phyloP scores from a whole-genome alignment of 2,888 invertebrate species.

The Caenorhabditis sulstoni region DNA sequence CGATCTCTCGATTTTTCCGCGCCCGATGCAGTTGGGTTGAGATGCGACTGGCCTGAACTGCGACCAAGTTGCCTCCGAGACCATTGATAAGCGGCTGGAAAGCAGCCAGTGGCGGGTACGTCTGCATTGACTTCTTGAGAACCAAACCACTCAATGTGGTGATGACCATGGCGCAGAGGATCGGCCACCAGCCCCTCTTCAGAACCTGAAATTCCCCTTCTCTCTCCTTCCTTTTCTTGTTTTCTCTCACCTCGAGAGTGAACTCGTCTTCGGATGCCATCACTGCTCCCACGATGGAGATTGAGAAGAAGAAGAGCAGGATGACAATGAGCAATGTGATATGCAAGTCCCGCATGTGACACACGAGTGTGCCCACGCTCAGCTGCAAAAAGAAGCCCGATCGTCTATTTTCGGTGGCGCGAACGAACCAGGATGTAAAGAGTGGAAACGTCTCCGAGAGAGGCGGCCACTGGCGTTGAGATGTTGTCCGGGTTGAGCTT shows the following conservation, averaged over 20 bases:
- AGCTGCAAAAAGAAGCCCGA: constrained; percentile 45
- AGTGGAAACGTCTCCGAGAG: constrained; percentile 92
- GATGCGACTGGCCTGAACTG: constrained; percentile 75
- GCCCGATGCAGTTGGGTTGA: constrained; percentile 71
- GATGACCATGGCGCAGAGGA: constrained; percentile 70
- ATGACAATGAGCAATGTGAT: constrained; percentile 54
- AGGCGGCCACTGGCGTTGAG: constrained; percentile 93
- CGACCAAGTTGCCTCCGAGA: constrained; percentile 77
- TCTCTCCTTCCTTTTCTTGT: background rate
- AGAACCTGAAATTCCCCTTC: constrained; percentile 51
- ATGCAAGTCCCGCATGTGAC: constrained; percentile 46
- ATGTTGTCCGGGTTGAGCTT: constrained; percentile 92
- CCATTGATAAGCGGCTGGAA: constrained; percentile 79
- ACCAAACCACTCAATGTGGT: constrained; percentile 72
- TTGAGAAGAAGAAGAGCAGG: constrained; percentile 59
- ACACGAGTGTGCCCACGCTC: constrained; percentile 52
- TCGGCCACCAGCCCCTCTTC: constrained; percentile 69
- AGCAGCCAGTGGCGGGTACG: constrained; percentile 72
- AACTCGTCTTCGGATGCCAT: constrained; percentile 61
- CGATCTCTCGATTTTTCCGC: constrained; percentile 62
- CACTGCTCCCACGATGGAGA: constrained; percentile 59
- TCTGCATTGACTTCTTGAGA: constrained; percentile 68
- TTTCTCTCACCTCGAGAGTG: constrained; percentile 62
- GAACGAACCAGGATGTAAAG: constrained; percentile 81
- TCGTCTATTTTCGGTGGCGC: constrained; percentile 7